phyloP scores from a whole-genome alignment of 2,888 invertebrate genomes.

The Cremastobaeus sp. region DNA sequence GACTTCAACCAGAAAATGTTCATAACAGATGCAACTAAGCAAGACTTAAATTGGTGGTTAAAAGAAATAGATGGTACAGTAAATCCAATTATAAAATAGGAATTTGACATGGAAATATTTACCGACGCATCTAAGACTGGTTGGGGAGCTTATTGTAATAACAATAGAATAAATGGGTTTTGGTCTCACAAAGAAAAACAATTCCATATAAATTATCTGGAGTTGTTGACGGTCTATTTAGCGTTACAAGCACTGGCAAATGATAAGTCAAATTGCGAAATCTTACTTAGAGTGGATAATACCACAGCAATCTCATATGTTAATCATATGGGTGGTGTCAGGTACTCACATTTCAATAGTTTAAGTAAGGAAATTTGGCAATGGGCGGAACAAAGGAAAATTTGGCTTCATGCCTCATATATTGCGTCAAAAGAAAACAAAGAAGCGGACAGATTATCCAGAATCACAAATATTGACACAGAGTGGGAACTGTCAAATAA shows the following conservation, averaged over 20 bases:
- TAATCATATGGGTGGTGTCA: neutral
- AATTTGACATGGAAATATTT: neutral
- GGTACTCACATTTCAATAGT: neutral
- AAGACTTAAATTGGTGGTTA: constrained; percentile 1
- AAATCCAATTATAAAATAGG: neutral
- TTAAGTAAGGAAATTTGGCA: neutral
- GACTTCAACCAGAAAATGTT: neutral
- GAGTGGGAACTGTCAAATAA: neutral
- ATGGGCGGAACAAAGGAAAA: neutral
- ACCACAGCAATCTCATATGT: neutral
- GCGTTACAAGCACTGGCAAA: too few relatives aligned
- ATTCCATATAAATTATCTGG: too few relatives aligned
- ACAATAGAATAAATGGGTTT: neutral
- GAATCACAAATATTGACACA: neutral
- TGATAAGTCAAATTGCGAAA: too few relatives aligned
- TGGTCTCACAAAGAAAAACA: constrained; percentile 3
- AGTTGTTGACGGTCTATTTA: constrained; percentile 6
- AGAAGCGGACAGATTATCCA: neutral
- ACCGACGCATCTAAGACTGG: neutral
- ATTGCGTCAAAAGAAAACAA: neutral
- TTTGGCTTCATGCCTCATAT: neutral
- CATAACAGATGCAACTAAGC: neutral
- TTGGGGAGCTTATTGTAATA: neutral
- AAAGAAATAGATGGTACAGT: neutral
- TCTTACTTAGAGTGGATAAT: neutral